Conservation (phyloP, 2,113 vertebrate species). For the Malaclemys terrapin region DNA sequence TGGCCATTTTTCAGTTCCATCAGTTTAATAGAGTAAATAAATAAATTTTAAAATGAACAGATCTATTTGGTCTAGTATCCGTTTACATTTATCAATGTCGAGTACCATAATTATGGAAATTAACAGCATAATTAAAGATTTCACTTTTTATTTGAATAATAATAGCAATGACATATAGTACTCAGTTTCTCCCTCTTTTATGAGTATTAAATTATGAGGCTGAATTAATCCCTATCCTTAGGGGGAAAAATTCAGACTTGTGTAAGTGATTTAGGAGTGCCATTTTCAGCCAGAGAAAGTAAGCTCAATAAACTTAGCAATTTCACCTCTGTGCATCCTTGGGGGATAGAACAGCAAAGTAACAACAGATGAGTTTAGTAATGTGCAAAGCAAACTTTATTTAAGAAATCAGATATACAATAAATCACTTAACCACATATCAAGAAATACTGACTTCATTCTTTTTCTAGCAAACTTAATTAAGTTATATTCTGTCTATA, state of each 20-base stretch:
- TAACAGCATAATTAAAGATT: not conserved
- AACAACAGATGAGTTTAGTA: slow-evolving; percentile 6
- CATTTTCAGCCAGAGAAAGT: slow-evolving; percentile 47
- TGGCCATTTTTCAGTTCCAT: not conserved
- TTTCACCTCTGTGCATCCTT: slow-evolving; percentile 40
- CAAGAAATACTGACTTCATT: not conserved
- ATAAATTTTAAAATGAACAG: slow-evolving; percentile 14
- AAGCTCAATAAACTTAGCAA: slow-evolving; percentile 42
- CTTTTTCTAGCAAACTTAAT: slow-evolving; percentile 35
- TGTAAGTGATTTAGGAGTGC: not conserved
- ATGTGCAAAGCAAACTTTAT: slow-evolving; percentile 31
- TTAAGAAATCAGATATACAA: slow-evolving; percentile 6
- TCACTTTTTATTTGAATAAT: not conserved
- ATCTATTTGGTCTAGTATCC: not conserved
- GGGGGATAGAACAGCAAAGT: slow-evolving; percentile 43
- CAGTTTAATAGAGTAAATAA: not conserved
- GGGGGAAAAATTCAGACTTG: not conserved
- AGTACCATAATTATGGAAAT: not conserved
- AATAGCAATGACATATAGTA: fast-evolving
- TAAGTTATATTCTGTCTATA: slow-evolving; percentile 25
- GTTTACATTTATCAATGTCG: not conserved
- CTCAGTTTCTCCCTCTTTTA: not conserved
- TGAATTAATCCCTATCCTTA: not conserved
- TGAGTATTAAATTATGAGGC: not conserved
- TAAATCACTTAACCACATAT: slow-evolving; percentile 16